phyloP scores from a whole-genome alignment of 2,113 vertebrate genomes.

The Elephantulus edwardii region DNA sequence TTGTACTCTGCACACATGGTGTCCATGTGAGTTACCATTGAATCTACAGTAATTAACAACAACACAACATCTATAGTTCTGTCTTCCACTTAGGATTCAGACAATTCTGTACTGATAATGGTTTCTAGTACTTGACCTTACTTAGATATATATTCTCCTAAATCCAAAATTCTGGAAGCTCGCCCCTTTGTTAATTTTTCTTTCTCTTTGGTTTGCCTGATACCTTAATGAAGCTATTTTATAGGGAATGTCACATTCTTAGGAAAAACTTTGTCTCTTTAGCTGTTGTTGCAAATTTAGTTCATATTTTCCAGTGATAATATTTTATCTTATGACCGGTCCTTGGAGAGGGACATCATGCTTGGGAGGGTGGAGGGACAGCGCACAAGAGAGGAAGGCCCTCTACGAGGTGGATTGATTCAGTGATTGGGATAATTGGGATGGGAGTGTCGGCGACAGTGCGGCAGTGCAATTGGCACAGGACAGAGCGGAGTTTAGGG shows the following conservation, averaged over 20 bases:
- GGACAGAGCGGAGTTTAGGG: too few species aligned
- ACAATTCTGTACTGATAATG: background rate
- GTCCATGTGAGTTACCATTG: too few species aligned
- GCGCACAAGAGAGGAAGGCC: too few species aligned
- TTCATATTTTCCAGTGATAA: conserved; percentile 14
- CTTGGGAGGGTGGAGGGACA: too few species aligned
- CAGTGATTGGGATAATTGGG: too few species aligned
- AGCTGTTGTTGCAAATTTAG: conserved; percentile 21
- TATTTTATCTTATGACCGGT: background rate
- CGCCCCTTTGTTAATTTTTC: conserved; percentile 4
- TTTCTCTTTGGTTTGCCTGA: background rate
- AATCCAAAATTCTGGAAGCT: background rate
- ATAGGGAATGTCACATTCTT: conserved; percentile 9
- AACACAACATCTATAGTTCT: too few species aligned
- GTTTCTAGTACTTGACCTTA: background rate
- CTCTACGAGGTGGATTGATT: too few species aligned
- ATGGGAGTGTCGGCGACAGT: too few species aligned
- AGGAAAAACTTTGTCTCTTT: background rate
- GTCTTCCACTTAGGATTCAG: background rate
- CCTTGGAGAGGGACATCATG: too few species aligned
- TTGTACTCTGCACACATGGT: too few species aligned
- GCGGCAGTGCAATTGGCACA: too few species aligned
- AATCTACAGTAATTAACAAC: too few species aligned
- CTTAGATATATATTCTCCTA: background rate
- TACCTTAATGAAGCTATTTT: conserved; percentile 27